Percentiles rank a stretch among this genome's conserved stretches.
Evolutionary conservation across 2,797 vertebrate species (phyloP).

Genomic region (Falco concolor): DNA sequence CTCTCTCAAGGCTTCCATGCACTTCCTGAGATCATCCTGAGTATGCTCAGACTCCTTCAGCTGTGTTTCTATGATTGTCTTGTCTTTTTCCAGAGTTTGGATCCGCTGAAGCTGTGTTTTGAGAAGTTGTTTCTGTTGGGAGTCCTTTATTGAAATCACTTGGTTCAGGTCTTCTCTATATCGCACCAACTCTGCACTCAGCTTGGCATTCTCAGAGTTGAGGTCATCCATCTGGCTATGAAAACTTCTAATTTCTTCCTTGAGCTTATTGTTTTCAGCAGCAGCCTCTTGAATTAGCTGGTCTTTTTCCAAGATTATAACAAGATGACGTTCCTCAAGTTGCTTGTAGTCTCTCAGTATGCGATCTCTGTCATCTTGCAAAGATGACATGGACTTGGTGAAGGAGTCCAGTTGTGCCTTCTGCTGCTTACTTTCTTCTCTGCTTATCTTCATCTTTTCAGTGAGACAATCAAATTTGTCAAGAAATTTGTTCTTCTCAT

Average conservation of each 20-base stretch:
- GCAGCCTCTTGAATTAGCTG: conserved; percentile 92
- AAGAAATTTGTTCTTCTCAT: conserved; percentile 77
- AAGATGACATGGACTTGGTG: conserved; percentile 91
- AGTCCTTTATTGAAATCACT: conserved; percentile 92
- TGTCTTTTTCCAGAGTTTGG: conserved; percentile 79
- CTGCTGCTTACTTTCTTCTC: conserved; percentile 80
- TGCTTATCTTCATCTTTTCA: conserved; percentile 73
- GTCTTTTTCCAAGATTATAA: conserved; percentile 88
- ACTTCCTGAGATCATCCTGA: conserved; percentile 58
- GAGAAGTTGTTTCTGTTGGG: conserved; percentile 90
- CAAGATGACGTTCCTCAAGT: conserved; percentile 89
- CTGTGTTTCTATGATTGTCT: conserved; percentile 65
- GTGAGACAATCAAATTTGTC: conserved; percentile 74
- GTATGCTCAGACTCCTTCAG: conserved; percentile 43
- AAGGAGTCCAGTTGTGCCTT: conserved; percentile 87
- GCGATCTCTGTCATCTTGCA: conserved; percentile 91
- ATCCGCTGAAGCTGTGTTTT: conserved; percentile 81
- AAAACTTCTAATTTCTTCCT: conserved; percentile 86
- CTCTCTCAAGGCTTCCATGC: conserved; percentile 44
- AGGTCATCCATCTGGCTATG: conserved; percentile 88
- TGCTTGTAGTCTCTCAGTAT: conserved; percentile 86
- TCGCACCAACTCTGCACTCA: conserved; percentile 85
- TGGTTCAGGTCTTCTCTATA: conserved; percentile 91
- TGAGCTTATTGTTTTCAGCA: conserved; percentile 88
- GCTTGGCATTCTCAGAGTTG: conserved; percentile 90